Percentiles rank a stretch among this genome's conserved stretches.
These are phyloP conservation scores for Musca domestica DNA, from an alignment of 1,140 invertebrate genomes.

Conservation along the genomic window DNA sequence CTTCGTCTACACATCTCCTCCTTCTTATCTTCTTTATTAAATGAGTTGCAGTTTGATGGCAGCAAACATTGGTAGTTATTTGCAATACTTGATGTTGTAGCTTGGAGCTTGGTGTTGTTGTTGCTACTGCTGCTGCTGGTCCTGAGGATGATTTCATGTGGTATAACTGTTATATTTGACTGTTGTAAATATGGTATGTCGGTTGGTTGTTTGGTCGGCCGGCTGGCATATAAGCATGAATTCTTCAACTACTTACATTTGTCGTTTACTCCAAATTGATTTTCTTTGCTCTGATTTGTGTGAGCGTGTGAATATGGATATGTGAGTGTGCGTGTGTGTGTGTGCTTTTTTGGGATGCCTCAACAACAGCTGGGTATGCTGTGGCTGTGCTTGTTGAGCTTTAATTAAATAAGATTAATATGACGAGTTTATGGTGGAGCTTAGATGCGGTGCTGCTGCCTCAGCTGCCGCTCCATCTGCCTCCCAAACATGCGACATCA, in stretches of 20 bases:
- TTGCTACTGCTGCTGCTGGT: not conserved
- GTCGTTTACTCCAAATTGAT: conserved; percentile 11
- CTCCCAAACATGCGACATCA: conserved; percentile 3
- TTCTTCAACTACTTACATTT: not conserved
- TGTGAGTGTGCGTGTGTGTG: not conserved
- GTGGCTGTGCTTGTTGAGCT: conserved; percentile 5
- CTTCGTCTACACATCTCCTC: not conserved
- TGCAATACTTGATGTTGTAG: not conserved
- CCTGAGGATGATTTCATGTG: not conserved
- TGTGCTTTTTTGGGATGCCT: not conserved
- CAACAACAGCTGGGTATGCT: not conserved
- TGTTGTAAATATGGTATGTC: not conserved
- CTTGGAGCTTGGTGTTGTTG: not conserved
- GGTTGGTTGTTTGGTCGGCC: not conserved
- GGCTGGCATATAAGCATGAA: not conserved
- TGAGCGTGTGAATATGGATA: not conserved
- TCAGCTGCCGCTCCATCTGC: not conserved
- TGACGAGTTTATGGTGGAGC: conserved; percentile 7
- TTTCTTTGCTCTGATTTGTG: conserved; percentile 14
- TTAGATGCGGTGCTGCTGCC: too few relatives aligned
- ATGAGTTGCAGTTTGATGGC: conserved; percentile 4
- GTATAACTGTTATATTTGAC: not conserved
- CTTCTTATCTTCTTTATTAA: not conserved
- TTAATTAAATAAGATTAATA: conserved; percentile 23
- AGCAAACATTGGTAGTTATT: not conserved